These are phyloP conservation scores for Drosophila histrio DNA, from an alignment of 2,888 invertebrate species.

Conservation along the genomic window DNA sequence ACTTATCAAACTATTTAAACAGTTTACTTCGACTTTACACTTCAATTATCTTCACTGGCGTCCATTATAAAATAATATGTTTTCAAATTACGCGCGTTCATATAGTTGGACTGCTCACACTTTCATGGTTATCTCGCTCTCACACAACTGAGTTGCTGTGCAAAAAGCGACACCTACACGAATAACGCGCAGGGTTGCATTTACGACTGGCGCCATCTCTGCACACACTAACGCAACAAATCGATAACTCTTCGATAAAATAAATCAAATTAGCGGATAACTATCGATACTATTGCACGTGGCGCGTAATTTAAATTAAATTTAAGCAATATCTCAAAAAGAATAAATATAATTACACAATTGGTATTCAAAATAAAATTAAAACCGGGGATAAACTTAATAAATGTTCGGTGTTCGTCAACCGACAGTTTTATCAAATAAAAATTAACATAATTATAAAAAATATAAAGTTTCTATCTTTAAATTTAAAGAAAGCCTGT, in stretches of 20 bases:
- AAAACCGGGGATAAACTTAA: too few relatives aligned
- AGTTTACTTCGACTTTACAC: not conserved
- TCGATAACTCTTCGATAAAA: not conserved
- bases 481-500: too few relatives aligned
- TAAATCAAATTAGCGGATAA: too few relatives aligned
- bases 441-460: too few relatives aligned
- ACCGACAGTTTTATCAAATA: too few relatives aligned
- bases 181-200: not conserved
- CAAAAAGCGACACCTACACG: constrained; percentile 19
- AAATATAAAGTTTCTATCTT: too few relatives aligned
- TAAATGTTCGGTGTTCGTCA: too few relatives aligned
- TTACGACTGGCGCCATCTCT: constrained; percentile 1
- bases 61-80: not conserved
- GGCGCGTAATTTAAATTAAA: too few relatives aligned
- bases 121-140: not conserved
- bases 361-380: too few relatives aligned
- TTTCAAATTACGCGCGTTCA: constrained; percentile 16
- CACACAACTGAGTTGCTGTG: constrained; percentile 2
- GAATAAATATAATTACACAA: too few relatives aligned
- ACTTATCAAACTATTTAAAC: not conserved
- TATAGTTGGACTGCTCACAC: constrained; percentile 10
- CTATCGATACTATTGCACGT: too few relatives aligned
- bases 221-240: not conserved
- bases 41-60: constrained; percentile 3
- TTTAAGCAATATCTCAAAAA: too few relatives aligned